These are phyloP conservation scores for Damaliscus lunatus DNA, from an alignment of 2,113 vertebrate genomes.

Conservation along the genomic window DNA sequence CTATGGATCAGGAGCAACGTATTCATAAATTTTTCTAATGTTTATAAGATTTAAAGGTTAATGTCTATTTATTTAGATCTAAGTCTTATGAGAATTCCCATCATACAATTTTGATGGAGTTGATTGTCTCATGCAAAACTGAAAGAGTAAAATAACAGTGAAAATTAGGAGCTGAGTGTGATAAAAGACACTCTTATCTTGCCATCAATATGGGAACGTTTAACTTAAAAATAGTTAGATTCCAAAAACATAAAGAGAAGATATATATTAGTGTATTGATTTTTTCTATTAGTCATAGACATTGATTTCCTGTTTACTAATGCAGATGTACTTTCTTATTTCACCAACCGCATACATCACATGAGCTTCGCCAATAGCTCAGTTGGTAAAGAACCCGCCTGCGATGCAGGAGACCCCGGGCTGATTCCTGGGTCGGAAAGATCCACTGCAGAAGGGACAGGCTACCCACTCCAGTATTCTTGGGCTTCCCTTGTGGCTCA, in stretches of 20 bases:
- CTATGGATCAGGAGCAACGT: background rate
- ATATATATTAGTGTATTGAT: background rate
- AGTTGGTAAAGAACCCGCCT: fast-evolving
- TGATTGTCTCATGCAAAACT: background rate
- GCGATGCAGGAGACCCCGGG: fast-evolving
- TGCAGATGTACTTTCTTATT: background rate
- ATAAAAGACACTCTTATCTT: background rate
- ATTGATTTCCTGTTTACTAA: background rate
- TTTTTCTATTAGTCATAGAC: background rate
- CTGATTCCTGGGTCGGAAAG: fast-evolving
- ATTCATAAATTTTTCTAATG: background rate
- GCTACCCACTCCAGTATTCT: background rate
- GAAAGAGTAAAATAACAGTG: background rate
- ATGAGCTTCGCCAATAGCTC: fast-evolving
- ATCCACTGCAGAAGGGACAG: background rate
- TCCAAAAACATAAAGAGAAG: background rate
- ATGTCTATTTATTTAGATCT: background rate
- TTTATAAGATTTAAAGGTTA: background rate
- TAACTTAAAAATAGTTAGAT: background rate
- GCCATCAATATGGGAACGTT: background rate
- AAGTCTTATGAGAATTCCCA: background rate
- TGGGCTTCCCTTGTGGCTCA: background rate
- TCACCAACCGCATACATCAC: background rate
- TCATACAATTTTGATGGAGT: background rate
- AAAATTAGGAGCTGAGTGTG: background rate